A percentile compares a stretch with the other conserved stretches of the same genome.
phyloP scores from a whole-genome alignment of 2,797 vertebrate genomes.

The Epinephelus malabaricus region DNA sequence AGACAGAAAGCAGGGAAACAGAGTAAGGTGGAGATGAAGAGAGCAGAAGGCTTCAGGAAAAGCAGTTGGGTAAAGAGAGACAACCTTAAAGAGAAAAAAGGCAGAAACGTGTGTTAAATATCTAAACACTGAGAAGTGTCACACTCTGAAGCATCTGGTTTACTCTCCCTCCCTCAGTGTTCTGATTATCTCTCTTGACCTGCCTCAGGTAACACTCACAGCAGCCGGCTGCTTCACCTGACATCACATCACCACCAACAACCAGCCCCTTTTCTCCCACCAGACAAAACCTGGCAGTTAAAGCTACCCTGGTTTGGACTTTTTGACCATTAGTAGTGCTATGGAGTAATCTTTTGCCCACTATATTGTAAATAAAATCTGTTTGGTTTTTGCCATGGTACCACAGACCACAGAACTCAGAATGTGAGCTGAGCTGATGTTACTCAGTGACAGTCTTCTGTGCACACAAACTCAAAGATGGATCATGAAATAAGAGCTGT shows the following conservation, averaged over 20 bases:
- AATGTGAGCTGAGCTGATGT: background rate
- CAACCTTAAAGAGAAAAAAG: background rate
- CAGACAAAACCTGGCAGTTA: too few relatives aligned
- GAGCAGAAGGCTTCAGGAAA: background rate
- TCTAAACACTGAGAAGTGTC: background rate
- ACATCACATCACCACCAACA: too few relatives aligned
- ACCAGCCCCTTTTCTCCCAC: too few relatives aligned
- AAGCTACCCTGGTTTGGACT: too few relatives aligned
- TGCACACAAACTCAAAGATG: slow-evolving; percentile 1
- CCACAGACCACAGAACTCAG: background rate
- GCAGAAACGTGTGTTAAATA: background rate
- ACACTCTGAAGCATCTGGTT: background rate
- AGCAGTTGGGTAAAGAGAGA: background rate
- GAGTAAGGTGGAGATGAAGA: background rate
- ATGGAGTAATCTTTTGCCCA: background rate
- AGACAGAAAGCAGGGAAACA: background rate
- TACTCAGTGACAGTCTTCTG: background rate
- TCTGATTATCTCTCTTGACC: too few relatives aligned
- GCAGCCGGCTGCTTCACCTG: too few relatives aligned
- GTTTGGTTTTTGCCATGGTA: background rate
- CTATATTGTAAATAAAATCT: background rate
- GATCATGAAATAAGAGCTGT: background rate
- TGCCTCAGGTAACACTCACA: too few relatives aligned
- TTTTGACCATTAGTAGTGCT: background rate
- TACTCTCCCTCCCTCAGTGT: too few relatives aligned